Conservation (phyloP, 2,888 invertebrate species). For the Argyra leucocephala region DNA sequence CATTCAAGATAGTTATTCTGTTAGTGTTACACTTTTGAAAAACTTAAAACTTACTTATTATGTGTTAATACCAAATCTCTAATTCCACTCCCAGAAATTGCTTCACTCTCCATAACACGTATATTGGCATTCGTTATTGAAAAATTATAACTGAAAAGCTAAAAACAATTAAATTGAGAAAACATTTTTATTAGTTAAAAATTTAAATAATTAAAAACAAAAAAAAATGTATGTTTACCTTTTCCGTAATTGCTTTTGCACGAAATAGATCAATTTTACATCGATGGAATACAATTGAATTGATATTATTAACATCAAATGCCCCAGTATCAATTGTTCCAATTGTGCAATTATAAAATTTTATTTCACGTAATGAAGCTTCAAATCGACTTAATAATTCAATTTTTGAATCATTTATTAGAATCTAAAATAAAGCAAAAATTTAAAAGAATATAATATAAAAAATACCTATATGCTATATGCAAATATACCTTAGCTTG, state of each 20-base stretch:
- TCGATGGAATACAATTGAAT: constrained; percentile 35
- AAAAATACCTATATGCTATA: background rate
- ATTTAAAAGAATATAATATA: too few relatives aligned
- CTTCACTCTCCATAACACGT: constrained; percentile 37
- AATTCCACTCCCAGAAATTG: constrained; percentile 41
- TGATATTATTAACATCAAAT: constrained; percentile 39
- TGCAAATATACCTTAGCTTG: constrained; percentile 34
- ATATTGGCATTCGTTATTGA: constrained; percentile 37
- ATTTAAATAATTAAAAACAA: constrained; percentile 9
- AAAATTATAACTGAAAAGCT: constrained; percentile 35
- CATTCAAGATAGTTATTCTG: too few relatives aligned
- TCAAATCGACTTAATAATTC: constrained; percentile 35
- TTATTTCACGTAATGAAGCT: constrained; percentile 36
- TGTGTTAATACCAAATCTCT: constrained; percentile 33
- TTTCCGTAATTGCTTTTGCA: constrained; percentile 36
- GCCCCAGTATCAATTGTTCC: constrained; percentile 33
- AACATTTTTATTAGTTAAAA: background rate
- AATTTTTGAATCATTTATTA: constrained; percentile 33
- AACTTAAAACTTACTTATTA: constrained; percentile 36
- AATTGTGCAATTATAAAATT: constrained; percentile 35
- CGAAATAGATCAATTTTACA: constrained; percentile 37
- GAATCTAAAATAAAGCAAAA: constrained; percentile 29
- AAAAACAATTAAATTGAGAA: constrained; percentile 13
- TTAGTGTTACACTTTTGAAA: too few relatives aligned
- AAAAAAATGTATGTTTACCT: constrained; percentile 27